Conservation (phyloP, 2,797 vertebrate species). For the Cossypha dichroa region DNA sequence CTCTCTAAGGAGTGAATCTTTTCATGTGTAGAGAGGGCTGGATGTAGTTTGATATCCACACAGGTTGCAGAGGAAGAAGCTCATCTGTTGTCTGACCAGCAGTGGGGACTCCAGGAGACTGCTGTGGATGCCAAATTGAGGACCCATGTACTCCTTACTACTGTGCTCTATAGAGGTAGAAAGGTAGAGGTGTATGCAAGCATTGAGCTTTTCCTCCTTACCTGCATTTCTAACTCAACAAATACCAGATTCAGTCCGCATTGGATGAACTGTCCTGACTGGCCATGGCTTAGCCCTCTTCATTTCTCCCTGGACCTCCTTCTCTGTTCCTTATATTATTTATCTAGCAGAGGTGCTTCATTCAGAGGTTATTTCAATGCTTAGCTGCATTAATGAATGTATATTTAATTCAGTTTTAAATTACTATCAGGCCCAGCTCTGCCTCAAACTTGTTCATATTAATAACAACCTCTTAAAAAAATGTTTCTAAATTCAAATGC, state of each 20-base stretch:
- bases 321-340: slow-evolving; percentile 45
- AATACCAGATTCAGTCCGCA: background rate
- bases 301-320: slow-evolving; percentile 16
- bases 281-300: background rate
- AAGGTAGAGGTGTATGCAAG: background rate
- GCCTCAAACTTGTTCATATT: background rate
- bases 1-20: background rate
- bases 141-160: background rate
- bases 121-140: background rate
- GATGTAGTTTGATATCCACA: background rate
- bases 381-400: background rate
- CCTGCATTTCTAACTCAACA: background rate
- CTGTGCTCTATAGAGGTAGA: background rate
- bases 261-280: slow-evolving; percentile 8
- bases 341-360: slow-evolving; percentile 34
- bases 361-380: slow-evolving; percentile 37
- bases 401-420: background rate
- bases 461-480: background rate
- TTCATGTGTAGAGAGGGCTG: background rate
- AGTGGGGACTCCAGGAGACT: background rate
- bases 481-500: background rate
- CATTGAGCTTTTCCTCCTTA: background rate
- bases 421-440: background rate
- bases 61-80: background rate
- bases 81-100: background rate